A percentile compares a stretch with the other conserved stretches of the same genome.
Evolutionary conservation across 1,140 invertebrate genomes (phyloP).

Genomic region (Elysia chlorotica): DNA sequence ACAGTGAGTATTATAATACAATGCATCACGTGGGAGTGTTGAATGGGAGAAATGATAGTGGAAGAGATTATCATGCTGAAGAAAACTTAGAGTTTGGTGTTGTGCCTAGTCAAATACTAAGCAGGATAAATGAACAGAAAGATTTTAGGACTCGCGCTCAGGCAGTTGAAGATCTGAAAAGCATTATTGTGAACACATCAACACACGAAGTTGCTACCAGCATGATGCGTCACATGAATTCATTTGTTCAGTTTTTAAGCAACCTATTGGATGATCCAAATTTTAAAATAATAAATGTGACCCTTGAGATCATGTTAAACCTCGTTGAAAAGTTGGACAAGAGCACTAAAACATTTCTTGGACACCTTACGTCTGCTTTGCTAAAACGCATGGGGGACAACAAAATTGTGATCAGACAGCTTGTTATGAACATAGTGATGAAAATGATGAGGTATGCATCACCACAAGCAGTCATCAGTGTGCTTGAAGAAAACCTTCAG

Average conservation of each 20-base stretch:
- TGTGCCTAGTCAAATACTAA: slow-evolving; percentile 59
- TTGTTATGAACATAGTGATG: slow-evolving; percentile 67
- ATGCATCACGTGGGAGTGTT: background rate
- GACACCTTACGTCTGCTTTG: slow-evolving; percentile 61
- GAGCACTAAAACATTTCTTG: slow-evolving; percentile 55
- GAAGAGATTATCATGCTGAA: slow-evolving; percentile 3
- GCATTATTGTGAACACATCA: slow-evolving; percentile 44
- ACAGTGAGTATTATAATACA: background rate
- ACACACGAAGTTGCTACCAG: slow-evolving; percentile 40
- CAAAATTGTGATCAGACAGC: slow-evolving; percentile 62
- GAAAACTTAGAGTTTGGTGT: slow-evolving; percentile 56
- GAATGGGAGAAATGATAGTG: slow-evolving; percentile 16
- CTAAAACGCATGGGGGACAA: slow-evolving; percentile 69
- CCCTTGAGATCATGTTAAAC: slow-evolving; percentile 66
- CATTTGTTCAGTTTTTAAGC: slow-evolving; percentile 69
- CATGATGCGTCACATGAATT: slow-evolving; percentile 69
- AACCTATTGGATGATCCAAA: slow-evolving; percentile 67
- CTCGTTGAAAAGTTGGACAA: slow-evolving; percentile 56
- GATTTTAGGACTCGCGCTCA: slow-evolving; percentile 56
- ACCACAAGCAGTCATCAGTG: slow-evolving; percentile 69
- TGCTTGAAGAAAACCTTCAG: slow-evolving; percentile 68
- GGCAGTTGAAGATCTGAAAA: slow-evolving; percentile 58
- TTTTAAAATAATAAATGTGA: slow-evolving; percentile 68
- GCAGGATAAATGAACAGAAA: slow-evolving; percentile 57
- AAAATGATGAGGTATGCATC: slow-evolving; percentile 70